Evolutionary conservation across 2,113 vertebrate species (phyloP).

Genomic region (Chlorodrepanis virens): DNA sequence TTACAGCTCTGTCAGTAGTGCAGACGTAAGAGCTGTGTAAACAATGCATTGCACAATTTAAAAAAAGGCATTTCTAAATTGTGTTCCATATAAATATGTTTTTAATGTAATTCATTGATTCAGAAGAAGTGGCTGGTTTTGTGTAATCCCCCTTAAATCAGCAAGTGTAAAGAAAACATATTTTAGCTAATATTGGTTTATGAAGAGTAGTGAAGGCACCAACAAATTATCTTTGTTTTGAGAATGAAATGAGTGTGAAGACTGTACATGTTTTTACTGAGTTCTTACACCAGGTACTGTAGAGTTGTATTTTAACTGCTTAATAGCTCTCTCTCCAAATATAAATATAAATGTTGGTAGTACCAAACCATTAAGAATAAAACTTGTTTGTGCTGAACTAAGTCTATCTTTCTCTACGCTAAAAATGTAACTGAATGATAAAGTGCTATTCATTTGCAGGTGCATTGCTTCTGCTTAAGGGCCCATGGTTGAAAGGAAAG

Average conservation of each 20-base stretch:
- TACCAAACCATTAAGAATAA: conserved; percentile 81
- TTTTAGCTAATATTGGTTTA: conserved; percentile 16
- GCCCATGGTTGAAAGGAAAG: conserved; percentile 92
- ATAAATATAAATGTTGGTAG: conserved; percentile 86
- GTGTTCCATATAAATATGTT: background rate
- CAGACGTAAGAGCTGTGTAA: background rate
- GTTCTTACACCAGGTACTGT: conserved; percentile 45
- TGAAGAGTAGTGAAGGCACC: background rate
- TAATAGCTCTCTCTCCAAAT: conserved; percentile 74
- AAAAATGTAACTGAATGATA: conserved; percentile 90
- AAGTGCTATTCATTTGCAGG: conserved; percentile 99
- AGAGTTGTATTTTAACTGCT: conserved; percentile 74
- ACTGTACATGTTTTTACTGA: conserved; percentile 31
- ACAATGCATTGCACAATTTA: background rate
- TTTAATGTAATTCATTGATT: background rate
- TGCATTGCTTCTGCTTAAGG: conserved; percentile 98
- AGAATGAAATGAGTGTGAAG: conserved; percentile 21
- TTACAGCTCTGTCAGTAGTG: background rate
- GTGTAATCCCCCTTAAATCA: background rate
- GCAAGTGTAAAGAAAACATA: background rate
- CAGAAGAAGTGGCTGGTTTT: background rate
- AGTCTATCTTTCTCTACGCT: conserved; percentile 80
- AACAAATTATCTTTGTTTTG: conserved; percentile 53
- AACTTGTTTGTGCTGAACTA: conserved; percentile 89
- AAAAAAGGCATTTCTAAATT: background rate